Percentiles rank a stretch among this genome's conserved stretches.
These are phyloP conservation scores for Tanytarsus gracilentus DNA, from an alignment of 2,888 invertebrate species.

Conservation along the genomic window DNA sequence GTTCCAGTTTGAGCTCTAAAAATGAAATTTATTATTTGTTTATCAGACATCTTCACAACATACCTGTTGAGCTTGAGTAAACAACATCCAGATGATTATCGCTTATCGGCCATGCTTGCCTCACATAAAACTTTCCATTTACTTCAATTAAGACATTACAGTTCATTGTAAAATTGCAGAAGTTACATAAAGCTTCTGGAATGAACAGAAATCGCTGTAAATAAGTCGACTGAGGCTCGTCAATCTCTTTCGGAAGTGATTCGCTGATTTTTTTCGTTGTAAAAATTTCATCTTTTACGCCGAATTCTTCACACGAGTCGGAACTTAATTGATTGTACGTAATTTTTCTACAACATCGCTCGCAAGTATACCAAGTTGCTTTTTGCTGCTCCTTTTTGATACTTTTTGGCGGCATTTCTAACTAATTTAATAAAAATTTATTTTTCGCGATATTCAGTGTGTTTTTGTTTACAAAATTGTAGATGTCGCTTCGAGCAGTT, in stretches of 20 bases:
- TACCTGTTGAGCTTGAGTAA: neutral
- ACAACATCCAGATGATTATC: neutral
- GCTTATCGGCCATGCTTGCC: neutral
- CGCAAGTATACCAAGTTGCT: neutral
- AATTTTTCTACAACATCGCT: neutral
- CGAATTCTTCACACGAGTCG: neutral
- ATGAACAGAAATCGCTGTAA: neutral
- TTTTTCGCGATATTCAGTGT: too few relatives aligned
- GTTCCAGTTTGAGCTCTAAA: neutral
- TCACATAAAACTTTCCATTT: neutral
- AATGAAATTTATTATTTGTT: neutral
- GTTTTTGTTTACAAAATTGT: neutral
- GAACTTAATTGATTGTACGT: neutral
- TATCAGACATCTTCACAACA: neutral
- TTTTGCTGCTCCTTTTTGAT: neutral
- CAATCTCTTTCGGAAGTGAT: neutral
- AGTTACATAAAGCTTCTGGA: neutral
- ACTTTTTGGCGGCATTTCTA: slow-evolving; percentile 12
- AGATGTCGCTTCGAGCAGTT: too few relatives aligned
- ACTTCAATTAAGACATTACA: neutral
- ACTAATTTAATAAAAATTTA: neutral
- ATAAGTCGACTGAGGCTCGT: neutral
- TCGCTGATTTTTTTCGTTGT: neutral
- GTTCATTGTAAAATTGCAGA: neutral
- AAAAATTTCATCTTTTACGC: neutral